A percentile compares a stretch with the other conserved stretches of the same genome.
These are phyloP conservation scores for Epinephelus moara DNA, from an alignment of 2,113 vertebrate species.

Conservation along the genomic window DNA sequence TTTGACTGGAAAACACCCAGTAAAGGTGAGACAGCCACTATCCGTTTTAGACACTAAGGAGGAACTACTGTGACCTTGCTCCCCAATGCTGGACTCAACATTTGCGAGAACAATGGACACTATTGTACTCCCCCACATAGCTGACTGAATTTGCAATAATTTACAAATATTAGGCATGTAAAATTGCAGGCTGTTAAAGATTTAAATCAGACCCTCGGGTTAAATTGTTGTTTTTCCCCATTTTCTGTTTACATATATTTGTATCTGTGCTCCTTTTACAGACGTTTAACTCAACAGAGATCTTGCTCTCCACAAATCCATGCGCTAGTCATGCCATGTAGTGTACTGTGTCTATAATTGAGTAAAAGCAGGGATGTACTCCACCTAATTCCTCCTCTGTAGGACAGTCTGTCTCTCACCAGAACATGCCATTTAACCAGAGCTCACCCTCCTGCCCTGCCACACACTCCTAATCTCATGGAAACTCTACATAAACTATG, in stretches of 20 bases:
- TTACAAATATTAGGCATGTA: conserved; percentile 56
- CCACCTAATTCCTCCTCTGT: conserved; percentile 54
- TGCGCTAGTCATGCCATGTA: conserved; percentile 10
- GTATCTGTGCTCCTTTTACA: neutral
- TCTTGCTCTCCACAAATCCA: conserved; percentile 10
- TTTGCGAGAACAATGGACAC: conserved; percentile 65
- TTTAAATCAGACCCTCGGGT: neutral
- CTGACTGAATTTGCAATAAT: conserved; percentile 63
- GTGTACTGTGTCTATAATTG: conserved; percentile 33
- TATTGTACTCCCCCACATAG: conserved; percentile 67
- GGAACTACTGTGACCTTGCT: conserved; percentile 39
- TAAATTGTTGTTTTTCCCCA: neutral
- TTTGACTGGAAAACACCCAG: conserved; percentile 11
- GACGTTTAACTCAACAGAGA: neutral
- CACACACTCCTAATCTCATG: conserved; percentile 56
- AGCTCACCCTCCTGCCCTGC: conserved; percentile 33
- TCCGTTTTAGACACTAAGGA: conserved; percentile 10
- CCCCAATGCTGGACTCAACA: conserved; percentile 21
- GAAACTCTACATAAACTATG: conserved; percentile 56
- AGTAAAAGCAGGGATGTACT: conserved; percentile 47
- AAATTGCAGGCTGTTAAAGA: conserved; percentile 20
- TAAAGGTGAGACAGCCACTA: conserved; percentile 29
- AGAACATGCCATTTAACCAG: conserved; percentile 41
- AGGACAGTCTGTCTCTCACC: conserved; percentile 32
- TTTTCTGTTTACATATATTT: neutral